Evolutionary conservation across 2,888 invertebrate genomes (phyloP).

Genomic region (Spilosoma lubricipeda): DNA sequence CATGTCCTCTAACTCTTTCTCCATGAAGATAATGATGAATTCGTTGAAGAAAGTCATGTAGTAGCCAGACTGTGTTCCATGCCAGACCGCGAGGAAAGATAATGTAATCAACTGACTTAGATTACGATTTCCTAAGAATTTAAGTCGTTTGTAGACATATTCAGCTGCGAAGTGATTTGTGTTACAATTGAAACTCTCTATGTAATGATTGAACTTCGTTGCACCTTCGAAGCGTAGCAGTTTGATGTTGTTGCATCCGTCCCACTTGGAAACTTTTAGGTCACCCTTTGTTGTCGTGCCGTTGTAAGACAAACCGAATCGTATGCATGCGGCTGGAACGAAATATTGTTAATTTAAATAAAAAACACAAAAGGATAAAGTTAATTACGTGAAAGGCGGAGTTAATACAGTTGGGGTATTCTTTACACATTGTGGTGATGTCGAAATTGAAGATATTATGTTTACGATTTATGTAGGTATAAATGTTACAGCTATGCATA

Average conservation of each 20-base stretch:
- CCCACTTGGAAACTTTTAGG: constrained; percentile 87
- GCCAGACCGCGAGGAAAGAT: constrained; percentile 97
- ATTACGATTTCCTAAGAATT: constrained; percentile 93
- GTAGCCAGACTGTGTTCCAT: constrained; percentile 97
- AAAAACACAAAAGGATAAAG: neutral
- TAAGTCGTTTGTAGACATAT: constrained; percentile 97
- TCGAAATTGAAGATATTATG: no score
- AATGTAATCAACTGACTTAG: constrained; percentile 94
- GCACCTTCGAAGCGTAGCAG: constrained; percentile 93
- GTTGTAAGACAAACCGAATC: constrained; percentile 94
- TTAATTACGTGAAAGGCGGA: neutral
- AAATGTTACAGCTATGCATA: neutral
- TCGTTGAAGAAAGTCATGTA: constrained; percentile 97
- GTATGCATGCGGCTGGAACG: constrained; percentile 80
- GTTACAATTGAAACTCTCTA: constrained; percentile 97
- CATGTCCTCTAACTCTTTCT: constrained; percentile 90
- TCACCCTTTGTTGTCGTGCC: constrained; percentile 88
- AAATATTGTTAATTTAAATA: constrained; percentile 1
- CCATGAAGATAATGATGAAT: constrained; percentile 94
- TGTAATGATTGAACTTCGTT: constrained; percentile 94
- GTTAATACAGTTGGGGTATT: no score
- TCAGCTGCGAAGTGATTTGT: constrained; percentile 98
- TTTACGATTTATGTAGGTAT: no score
- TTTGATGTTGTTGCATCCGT: constrained; percentile 96
- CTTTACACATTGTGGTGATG: no score